Conservation (phyloP, 2,888 invertebrate genomes). For the Tinea pellionella region DNA sequence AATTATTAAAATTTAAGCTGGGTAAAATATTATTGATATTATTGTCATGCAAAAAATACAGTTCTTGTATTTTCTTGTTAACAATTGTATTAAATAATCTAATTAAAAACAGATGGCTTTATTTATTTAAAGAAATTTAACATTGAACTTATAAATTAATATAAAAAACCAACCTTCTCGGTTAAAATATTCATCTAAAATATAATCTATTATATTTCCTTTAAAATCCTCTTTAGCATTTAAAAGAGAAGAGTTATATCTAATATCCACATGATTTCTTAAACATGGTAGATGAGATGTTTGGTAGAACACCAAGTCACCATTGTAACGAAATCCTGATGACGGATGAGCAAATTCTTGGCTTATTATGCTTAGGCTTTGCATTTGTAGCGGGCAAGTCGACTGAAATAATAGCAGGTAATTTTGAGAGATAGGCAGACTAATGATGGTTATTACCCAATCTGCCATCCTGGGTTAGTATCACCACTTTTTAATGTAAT, state of each 20-base stretch:
- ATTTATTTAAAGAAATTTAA: no score
- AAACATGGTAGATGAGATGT: constrained; percentile 55
- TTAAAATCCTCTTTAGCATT: constrained; percentile 33
- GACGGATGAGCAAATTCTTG: constrained; percentile 45
- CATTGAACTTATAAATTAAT: no score
- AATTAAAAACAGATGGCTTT: no score
- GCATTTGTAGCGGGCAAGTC: constrained; percentile 67
- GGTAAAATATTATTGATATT: no score
- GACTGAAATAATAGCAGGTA: constrained; percentile 37
- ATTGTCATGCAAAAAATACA: no score
- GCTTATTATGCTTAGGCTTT: constrained; percentile 57
- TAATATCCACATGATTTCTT: constrained; percentile 54
- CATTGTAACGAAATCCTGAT: constrained; percentile 45
- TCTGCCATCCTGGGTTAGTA: no score
- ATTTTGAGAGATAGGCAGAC: no score
- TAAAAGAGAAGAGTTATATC: constrained; percentile 69
- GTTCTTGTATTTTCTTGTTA: no score
- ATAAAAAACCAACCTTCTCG: constrained; percentile 65
- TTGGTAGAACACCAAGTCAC: constrained; percentile 61
- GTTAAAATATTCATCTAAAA: constrained; percentile 66
- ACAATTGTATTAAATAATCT: no score
- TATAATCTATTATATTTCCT: constrained; percentile 58
- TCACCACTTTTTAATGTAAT: no score
- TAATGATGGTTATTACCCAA: no score
- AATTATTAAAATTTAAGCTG: no score